Conservation (phyloP, 2,113 vertebrate species). For the Gila orcuttii region DNA sequence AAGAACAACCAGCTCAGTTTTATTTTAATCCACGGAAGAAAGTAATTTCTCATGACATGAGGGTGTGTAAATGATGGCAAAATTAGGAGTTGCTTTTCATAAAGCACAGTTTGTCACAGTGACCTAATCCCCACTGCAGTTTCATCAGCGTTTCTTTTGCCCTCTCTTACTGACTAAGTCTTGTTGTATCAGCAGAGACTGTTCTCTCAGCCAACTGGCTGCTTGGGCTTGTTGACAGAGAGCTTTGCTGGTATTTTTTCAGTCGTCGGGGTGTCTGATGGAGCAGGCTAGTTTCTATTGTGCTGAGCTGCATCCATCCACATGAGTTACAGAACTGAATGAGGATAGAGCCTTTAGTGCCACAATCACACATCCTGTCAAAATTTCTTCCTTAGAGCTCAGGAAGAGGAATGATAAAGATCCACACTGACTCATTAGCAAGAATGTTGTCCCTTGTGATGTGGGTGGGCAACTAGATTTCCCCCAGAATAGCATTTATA, state of each 20-base stretch:
- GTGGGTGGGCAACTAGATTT: constrained; percentile 28
- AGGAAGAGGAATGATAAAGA: constrained; percentile 71
- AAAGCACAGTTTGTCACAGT: constrained; percentile 41
- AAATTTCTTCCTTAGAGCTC: constrained; percentile 59
- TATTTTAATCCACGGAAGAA: background rate
- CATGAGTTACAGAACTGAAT: constrained; percentile 71
- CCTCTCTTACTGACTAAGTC: constrained; percentile 53
- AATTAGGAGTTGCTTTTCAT: constrained; percentile 27
- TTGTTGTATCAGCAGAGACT: constrained; percentile 72
- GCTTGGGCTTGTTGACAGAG: constrained; percentile 66
- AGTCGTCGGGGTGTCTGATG: constrained; percentile 50
- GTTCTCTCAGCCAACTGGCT: constrained; percentile 71
- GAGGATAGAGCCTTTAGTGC: constrained; percentile 51
- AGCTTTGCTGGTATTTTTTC: constrained; percentile 72
- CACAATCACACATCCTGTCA: constrained; percentile 71
- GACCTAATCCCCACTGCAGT: constrained; percentile 38
- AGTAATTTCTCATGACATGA: background rate
- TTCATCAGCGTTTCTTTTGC: constrained; percentile 46
- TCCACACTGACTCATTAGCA: constrained; percentile 57
- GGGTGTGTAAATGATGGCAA: background rate
- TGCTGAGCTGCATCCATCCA: constrained; percentile 65
- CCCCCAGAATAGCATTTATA: constrained; percentile 17
- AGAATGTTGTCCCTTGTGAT: constrained; percentile 24
- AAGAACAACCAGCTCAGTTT: background rate
- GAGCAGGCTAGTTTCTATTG: constrained; percentile 62